phyloP scores from a whole-genome alignment of 35 echinoderm and acorn worm species.

The Holothuria glaberrima region DNA sequence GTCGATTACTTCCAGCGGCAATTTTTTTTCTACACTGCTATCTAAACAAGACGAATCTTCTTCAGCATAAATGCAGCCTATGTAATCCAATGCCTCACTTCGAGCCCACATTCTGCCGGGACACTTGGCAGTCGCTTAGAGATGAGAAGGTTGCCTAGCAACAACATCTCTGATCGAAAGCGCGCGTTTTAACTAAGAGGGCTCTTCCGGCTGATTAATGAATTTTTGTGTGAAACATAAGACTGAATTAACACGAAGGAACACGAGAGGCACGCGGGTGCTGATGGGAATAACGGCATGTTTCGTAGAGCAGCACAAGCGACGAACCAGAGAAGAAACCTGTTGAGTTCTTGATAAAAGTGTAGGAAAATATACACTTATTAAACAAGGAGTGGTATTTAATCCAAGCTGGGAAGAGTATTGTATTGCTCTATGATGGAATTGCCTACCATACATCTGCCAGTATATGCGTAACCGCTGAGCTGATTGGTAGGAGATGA shows the following conservation, averaged over 20 bases:
- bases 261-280: no score
- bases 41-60: conserved; percentile 29
- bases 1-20: not conserved
- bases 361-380: no score
- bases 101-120: conserved; percentile 46
- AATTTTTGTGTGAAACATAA: conserved; percentile 38
- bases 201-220: conserved; percentile 34
- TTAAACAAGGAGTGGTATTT: no score
- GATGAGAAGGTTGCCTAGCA: conserved; percentile 30
- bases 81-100: conserved; percentile 37
- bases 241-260: conserved; percentile 15
- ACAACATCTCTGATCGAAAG: conserved; percentile 35
- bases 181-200: conserved; percentile 22
- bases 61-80: not conserved
- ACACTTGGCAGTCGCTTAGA: conserved; percentile 37
- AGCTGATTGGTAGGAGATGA: no score
- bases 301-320: no score
- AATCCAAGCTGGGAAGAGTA: no score
- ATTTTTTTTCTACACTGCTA: not conserved
- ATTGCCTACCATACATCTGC: no score
- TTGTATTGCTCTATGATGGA: no score
- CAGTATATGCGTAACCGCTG: no score
- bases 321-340: no score
- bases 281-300: no score
- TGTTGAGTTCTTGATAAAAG: no score